These are phyloP conservation scores for Poeciliopsis prolifica DNA, from an alignment of 2,113 vertebrate species.

Conservation along the genomic window DNA sequence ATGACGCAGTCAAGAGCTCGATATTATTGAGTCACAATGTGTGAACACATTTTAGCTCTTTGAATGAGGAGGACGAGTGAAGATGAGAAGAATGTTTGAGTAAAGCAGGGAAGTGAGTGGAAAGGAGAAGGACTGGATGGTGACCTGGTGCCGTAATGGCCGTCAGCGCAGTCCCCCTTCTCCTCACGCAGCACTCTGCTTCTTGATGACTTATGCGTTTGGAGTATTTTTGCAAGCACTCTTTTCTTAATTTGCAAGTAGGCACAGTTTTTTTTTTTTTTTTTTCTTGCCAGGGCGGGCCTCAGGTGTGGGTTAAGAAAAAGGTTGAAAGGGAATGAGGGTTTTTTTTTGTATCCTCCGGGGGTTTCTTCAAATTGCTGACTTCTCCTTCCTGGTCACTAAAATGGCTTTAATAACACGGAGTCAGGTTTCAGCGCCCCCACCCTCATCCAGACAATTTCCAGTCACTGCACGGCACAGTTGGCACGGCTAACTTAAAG, in stretches of 20 bases:
- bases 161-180: constrained; percentile 50
- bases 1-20: too few relatives aligned
- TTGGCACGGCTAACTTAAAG: constrained; percentile 41
- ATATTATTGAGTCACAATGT: background rate
- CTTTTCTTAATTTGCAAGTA: constrained; percentile 79
- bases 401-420: constrained; percentile 61
- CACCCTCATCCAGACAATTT: constrained; percentile 18
- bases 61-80: background rate
- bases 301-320: constrained; percentile 76
- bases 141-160: constrained; percentile 61
- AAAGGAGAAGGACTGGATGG: constrained; percentile 42
- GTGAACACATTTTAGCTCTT: background rate
- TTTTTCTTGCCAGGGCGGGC: constrained; percentile 58
- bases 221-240: constrained; percentile 66
- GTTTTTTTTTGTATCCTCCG: constrained; percentile 52
- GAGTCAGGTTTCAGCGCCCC: constrained; percentile 51
- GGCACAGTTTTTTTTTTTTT: constrained; percentile 68
- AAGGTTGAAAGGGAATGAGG: constrained; percentile 26
- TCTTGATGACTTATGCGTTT: constrained; percentile 79
- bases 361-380: constrained; percentile 74
- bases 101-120: constrained; percentile 30
- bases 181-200: constrained; percentile 61
- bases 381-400: constrained; percentile 56
- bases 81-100: constrained; percentile 26
- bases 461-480: constrained; percentile 11